phyloP scores from a whole-genome alignment of 2,888 invertebrate species.

The Papilio gigon region DNA sequence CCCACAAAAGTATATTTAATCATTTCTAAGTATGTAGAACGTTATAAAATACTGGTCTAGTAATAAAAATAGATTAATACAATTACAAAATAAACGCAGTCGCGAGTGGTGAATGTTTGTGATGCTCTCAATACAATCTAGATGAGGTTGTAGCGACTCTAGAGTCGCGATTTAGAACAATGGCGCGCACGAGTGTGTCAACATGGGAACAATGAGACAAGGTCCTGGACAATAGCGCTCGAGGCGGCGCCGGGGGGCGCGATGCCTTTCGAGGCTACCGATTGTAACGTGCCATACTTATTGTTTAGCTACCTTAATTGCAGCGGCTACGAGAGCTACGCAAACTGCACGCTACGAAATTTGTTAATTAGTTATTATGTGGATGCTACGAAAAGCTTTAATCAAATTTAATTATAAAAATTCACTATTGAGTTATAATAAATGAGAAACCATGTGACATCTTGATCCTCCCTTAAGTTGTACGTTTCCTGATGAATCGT shows the following conservation, averaged over 20 bases:
- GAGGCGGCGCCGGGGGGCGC: constrained; percentile 46
- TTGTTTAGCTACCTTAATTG: constrained; percentile 44
- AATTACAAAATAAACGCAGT: constrained; percentile 47
- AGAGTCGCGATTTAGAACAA: constrained; percentile 58
- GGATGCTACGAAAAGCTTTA: background rate
- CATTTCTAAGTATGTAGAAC: too few species aligned
- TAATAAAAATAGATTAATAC: constrained; percentile 39
- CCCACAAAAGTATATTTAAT: too few species aligned
- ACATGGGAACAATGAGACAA: constrained; percentile 55
- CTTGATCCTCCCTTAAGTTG: too few species aligned
- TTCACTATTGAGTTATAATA: too few species aligned
- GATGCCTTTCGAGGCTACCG: constrained; percentile 42
- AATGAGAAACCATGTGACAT: too few species aligned
- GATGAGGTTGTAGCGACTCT: constrained; percentile 63
- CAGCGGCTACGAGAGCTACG: constrained; percentile 42
- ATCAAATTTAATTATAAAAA: too few species aligned
- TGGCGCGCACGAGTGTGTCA: constrained; percentile 60
- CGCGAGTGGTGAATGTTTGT: constrained; percentile 51
- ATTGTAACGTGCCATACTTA: constrained; percentile 42
- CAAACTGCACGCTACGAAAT: constrained; percentile 39
- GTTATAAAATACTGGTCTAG: too few species aligned
- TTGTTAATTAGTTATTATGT: too few species aligned
- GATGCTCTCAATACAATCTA: constrained; percentile 53
- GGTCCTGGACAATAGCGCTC: constrained; percentile 56
- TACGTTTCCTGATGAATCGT: too few species aligned